Evolutionary conservation across 2,113 vertebrate species (phyloP).

Genomic region (Scortum barcoo): DNA sequence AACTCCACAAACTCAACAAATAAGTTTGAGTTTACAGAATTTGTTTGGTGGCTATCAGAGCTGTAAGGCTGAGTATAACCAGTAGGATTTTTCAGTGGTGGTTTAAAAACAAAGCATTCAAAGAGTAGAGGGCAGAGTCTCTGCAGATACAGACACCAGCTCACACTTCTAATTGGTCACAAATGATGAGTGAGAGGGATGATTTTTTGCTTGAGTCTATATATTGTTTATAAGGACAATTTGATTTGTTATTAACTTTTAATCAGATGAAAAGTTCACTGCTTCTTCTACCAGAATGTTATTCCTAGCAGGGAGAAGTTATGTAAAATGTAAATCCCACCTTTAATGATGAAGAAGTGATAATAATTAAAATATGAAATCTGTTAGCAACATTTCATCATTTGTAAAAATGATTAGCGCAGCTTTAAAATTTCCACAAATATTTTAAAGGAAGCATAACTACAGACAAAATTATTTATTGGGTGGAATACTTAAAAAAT

Average conservation of each 20-base stretch:
- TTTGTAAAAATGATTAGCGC: background rate
- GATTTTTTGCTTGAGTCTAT: no score
- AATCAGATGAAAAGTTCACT: background rate
- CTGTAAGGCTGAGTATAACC: no score
- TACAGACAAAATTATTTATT: background rate
- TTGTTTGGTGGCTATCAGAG: background rate
- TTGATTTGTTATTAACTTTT: no score
- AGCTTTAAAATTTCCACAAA: background rate
- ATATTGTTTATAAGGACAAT: no score
- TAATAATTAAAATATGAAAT: background rate
- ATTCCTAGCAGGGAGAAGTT: background rate
- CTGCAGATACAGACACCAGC: no score
- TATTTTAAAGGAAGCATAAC: background rate
- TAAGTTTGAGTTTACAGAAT: background rate
- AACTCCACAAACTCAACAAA: no score
- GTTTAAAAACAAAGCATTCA: no score
- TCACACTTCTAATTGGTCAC: no score
- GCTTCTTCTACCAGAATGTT: background rate
- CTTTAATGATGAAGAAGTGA: background rate
- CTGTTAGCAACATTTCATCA: background rate
- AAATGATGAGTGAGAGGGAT: no score
- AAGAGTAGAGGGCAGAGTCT: no score
- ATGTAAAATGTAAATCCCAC: background rate
- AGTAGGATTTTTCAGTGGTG: no score
- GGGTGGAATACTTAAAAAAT: background rate